Evolutionary conservation across 2,888 invertebrate genomes (phyloP), one percentile per base, ranked within the genome.

Genomic region (Allophyes oxyacanthae): DNA sequence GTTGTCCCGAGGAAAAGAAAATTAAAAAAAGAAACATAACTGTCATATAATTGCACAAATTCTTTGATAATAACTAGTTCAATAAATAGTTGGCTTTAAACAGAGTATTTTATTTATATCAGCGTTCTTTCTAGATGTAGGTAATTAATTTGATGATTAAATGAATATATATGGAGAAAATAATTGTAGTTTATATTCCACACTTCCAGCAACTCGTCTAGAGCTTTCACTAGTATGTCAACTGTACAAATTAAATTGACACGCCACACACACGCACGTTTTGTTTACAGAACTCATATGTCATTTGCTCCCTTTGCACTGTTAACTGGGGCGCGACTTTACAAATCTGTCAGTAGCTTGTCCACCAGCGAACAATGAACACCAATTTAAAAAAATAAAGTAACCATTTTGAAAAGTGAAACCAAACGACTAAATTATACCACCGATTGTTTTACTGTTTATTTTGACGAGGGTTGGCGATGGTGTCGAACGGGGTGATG

Each of bases 201-300:
- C 32, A 60, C 43, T 46, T 53, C 33, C 34, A 37, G 30, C 37
- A 30, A 51, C 33, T 37, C 28, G 48, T 40, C 53, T 61, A 51
- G 10, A 61, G 82, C 83, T 85, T 83, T 84, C 82, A 81, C 84
- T 81, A 62, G 60, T 68, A 70, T 77, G 72, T 72, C 73, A 79
- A 85, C 79, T 72, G 64, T 68, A 60, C 81, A 89, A 92, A 92
- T 92, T 89, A 69, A 90, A 91, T 91, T 91, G 71, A 88, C 91
- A 91, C 84, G 67, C 78, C 78, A 82, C 81, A 66, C 77, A 75
- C 70, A 81, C 78, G 79, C 81, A 84, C 84, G 81, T 68, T 74
- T 64, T 93, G 87, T 93, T 93, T 88, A 83, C 90, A 77, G 83
- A 85, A 87, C 78, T 88, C 79, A 92, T 92, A 84, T 85, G 84